phyloP scores from a whole-genome alignment of 1,140 invertebrate genomes.

The Gryon sp. region DNA sequence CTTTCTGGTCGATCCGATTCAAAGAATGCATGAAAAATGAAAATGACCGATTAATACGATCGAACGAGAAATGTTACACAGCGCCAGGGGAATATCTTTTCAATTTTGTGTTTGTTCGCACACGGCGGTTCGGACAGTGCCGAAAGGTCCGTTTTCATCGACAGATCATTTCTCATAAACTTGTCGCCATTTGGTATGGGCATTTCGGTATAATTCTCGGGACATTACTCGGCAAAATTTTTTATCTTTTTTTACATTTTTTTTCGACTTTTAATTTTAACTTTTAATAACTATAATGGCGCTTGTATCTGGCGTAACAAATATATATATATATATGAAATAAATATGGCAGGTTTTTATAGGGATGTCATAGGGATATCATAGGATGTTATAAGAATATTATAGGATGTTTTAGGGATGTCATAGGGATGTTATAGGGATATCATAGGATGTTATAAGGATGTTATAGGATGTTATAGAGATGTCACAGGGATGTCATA shows the following conservation, averaged over 20 bases:
- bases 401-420: too few relatives aligned
- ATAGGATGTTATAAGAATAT: too few relatives aligned
- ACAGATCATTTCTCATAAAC: conserved; percentile 79
- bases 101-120: conserved; percentile 68
- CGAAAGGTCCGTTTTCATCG: conserved; percentile 59
- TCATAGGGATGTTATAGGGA: too few relatives aligned
- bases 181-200: conserved; percentile 64
- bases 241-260: too few relatives aligned
- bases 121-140: conserved; percentile 61
- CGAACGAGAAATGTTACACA: conserved; percentile 37
- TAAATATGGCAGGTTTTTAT: too few relatives aligned
- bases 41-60: conserved; percentile 40
- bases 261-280: conserved; percentile 38
- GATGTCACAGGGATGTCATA: too few relatives aligned
- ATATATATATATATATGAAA: too few relatives aligned
- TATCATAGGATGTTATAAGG: too few relatives aligned
- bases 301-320: too few relatives aligned
- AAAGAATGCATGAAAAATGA: conserved; percentile 45
- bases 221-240: conserved; percentile 75
- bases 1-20: conserved; percentile 31
- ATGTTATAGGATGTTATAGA: too few relatives aligned
- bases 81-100: conserved; percentile 64
- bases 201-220: conserved; percentile 71
- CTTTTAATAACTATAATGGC: too few relatives aligned
- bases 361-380: too few relatives aligned